Percentiles rank a stretch among this genome's conserved stretches.
phyloP scores from a whole-genome alignment of 2,797 vertebrate species.

The Melopsittacus undulatus region DNA sequence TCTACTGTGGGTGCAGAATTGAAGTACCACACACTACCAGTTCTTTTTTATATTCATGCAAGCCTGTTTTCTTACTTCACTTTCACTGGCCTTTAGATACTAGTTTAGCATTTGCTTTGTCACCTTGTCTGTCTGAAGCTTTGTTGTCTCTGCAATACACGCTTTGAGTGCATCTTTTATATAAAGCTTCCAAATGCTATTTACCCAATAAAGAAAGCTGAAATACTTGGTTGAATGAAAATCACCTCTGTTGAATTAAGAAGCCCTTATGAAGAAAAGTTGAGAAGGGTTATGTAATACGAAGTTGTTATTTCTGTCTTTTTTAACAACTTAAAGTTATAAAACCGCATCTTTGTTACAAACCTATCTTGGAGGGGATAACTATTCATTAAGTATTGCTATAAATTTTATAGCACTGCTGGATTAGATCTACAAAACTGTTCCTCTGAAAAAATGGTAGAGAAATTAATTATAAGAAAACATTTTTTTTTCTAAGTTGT shows the following conservation, averaged over 20 bases:
- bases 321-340: not conserved
- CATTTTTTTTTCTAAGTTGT: not conserved
- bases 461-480: not conserved
- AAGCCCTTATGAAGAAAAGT: not conserved
- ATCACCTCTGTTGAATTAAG: not conserved
- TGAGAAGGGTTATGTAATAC: not conserved
- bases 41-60: not conserved
- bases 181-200: not conserved
- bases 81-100: not conserved
- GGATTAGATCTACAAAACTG: not conserved
- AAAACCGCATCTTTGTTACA: not conserved
- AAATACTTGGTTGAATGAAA: not conserved
- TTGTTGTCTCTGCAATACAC: not conserved
- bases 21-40: not conserved
- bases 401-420: not conserved
- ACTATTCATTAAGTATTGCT: not conserved
- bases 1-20: not conserved
- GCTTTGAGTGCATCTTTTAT: not conserved
- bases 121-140: not conserved
- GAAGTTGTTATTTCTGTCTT: not conserved
- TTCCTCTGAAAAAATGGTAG: not conserved
- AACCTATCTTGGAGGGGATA: not conserved
- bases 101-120: not conserved
- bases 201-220: not conserved
- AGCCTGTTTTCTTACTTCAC: not conserved